Evolutionary conservation across 1,140 invertebrate species (phyloP), one percentile per base, ranked within the genome.

Genomic region (Anthonomus grandis): DNA sequence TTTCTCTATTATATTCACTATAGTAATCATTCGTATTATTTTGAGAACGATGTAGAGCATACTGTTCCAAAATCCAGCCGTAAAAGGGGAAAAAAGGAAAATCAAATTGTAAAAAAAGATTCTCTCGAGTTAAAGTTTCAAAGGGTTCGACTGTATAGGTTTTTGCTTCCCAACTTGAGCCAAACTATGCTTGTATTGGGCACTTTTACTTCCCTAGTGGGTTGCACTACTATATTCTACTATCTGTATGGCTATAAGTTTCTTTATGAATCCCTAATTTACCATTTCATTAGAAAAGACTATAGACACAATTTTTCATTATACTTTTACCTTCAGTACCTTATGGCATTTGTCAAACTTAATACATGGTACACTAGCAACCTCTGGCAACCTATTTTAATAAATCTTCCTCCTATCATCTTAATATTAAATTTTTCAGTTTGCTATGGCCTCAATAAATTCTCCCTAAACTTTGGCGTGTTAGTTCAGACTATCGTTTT

Each of bases 281-380:
- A 98, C 76, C 97, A 99, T 75, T 70, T 98, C 4, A 78, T 84
- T 15, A 80, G 97, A 59, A 86, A 86, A 68, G 97, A 99, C 74
- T 86, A 86, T 0, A 81, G 86, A n/a, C 97, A 99, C 71, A 99
- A 99, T 75, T 99, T 99, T 74, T 98, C 96, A 0, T 77, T 95
- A 0, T 93, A 95, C 65, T 99, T 99, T 73, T 95, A 98, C 69
- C 78, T 95, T 68, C 81, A 95, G 36, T 98, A 98, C 75, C 76
- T 98, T 22, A 82, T 81, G n/a, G 81, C 78, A 39, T 78, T 81
- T 62, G 71, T 65, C 12, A 72, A 58, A 48, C 13, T 57, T 3
- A 13, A n/a, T 18, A 12, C 19, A 8, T 42, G 46, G 46, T 44
- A 24, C 18, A 70, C 63, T 46, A 77, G 67, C 10, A 70, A 67